Evolutionary conservation across 2,797 vertebrate species (phyloP), one percentile per base, ranked within the genome.

Genomic region (Diglossa cyanea): DNA sequence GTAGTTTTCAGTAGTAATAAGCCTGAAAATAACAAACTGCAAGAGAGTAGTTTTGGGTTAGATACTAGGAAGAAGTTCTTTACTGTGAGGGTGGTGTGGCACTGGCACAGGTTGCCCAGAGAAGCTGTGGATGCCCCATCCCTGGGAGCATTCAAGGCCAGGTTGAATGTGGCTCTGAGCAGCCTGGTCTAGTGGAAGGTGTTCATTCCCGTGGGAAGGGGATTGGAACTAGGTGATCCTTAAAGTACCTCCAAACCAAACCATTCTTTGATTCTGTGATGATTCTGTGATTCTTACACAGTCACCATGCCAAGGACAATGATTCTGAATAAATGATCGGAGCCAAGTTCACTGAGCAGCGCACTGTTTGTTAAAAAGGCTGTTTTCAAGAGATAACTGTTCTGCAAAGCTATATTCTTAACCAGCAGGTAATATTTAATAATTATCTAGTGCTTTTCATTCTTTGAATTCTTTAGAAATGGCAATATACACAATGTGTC

Each of bases 371-470:
- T 76, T 76, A 4, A n/a, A 73, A 19, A 60, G 16, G 9, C n/a
- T 68, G 5, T 70, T 82, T 73, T 33, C 30, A 31, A 42, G 60
- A 54, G 25, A 17, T 33, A 42, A 8, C 21, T 39, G 20, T 61
- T 31, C 33, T 53, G 30, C 9, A 11, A 42, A 78, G 30, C 0
- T 0, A 6, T 39, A 17, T 2, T 18, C 3, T 48, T 57, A 31
- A 23, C 40, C 45, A 28, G 17, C 21, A 37, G 16, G 23, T 25
- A 60, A 8, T n/a, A 39, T 13, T 55, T 85, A 40, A 25, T 35
- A 39, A 35, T 31, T 62, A 25, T 10, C 28, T 72, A 19, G 3
- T 61, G 20, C 13, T 61, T 74, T 90, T 65, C 2, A 17, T 40
- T 58, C 26, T 57, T n/a, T 6, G 13, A 60, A 7, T 72, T 66